Conservation (phyloP, 1,140 invertebrate species). For the Drosophila nikananu region DNA sequence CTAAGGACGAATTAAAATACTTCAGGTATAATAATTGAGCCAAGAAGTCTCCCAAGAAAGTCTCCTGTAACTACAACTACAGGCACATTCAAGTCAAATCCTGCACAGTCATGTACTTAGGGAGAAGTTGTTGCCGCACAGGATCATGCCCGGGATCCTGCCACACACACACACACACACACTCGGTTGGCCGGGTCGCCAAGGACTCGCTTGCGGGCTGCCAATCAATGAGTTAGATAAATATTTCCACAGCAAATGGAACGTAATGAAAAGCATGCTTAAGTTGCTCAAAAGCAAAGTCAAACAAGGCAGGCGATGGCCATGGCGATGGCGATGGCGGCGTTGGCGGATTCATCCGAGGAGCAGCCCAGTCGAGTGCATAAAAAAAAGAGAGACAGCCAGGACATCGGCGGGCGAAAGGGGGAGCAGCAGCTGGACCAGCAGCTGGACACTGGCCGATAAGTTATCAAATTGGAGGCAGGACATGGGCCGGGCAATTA, state of each 20-base stretch:
- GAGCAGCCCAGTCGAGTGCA: slow-evolving; percentile 40
- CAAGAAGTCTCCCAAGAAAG: not conserved
- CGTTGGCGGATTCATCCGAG: slow-evolving; percentile 6
- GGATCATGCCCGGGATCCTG: not conserved
- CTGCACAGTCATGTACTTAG: slow-evolving; percentile 4
- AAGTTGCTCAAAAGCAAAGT: slow-evolving; percentile 59
- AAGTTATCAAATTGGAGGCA: slow-evolving; percentile 47
- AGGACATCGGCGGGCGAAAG: not conserved
- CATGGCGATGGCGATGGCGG: not conserved
- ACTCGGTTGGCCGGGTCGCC: slow-evolving; percentile 7
- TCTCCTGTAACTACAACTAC: not conserved
- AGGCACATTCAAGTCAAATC: not conserved
- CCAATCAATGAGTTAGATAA: slow-evolving; percentile 70
- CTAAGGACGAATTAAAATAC: not conserved
- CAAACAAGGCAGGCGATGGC: slow-evolving; percentile 35
- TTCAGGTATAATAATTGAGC: not conserved
- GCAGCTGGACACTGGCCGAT: slow-evolving; percentile 40
- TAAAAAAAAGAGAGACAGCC: not conserved
- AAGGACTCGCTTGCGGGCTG: slow-evolving; percentile 21
- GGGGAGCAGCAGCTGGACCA: not conserved
- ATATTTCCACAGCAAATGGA: slow-evolving; percentile 72
- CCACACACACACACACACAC: not conserved
- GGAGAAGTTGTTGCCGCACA: not conserved
- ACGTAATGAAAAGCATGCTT: slow-evolving; percentile 70
- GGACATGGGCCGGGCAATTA: slow-evolving; percentile 47